A percentile compares a stretch with the other conserved stretches of the same genome.
Conservation (phyloP, 2,888 invertebrate genomes). For the Metallyticus violacea region DNA sequence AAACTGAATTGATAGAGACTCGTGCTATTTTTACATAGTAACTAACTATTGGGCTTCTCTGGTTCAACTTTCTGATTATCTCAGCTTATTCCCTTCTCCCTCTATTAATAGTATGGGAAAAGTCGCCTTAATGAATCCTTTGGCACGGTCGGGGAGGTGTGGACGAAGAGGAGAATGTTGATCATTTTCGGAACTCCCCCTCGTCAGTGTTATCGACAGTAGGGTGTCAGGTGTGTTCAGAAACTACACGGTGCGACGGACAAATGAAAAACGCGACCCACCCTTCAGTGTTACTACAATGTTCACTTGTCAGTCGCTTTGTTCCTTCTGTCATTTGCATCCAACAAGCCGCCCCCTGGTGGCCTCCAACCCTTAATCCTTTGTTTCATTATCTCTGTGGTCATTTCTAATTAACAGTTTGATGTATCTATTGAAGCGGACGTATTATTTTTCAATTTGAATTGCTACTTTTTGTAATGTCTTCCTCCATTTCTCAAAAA, state of each 20-base stretch:
- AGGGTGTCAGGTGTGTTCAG: background rate
- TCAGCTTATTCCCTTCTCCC: too few species aligned
- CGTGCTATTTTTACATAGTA: too few species aligned
- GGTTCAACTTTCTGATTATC: too few species aligned
- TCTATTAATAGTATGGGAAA: too few species aligned
- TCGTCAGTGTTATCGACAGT: background rate
- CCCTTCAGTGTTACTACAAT: background rate
- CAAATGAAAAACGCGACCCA: background rate
- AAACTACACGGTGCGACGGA: background rate
- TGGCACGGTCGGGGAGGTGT: background rate
- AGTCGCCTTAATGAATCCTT: background rate
- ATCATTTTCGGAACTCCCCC: background rate
- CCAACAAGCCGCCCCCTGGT: background rate
- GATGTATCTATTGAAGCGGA: background rate
- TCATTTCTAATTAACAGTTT: background rate
- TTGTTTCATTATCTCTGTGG: background rate
- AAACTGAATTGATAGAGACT: too few species aligned
- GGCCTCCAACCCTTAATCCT: background rate
- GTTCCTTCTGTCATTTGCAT: background rate
- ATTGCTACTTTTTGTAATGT: background rate
- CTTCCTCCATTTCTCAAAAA: too few species aligned
- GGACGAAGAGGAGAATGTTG: background rate
- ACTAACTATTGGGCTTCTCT: too few species aligned
- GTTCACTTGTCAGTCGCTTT: background rate
- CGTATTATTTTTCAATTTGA: background rate